phyloP scores from a whole-genome alignment of 2,113 vertebrate genomes.

The Podarcis muralis region DNA sequence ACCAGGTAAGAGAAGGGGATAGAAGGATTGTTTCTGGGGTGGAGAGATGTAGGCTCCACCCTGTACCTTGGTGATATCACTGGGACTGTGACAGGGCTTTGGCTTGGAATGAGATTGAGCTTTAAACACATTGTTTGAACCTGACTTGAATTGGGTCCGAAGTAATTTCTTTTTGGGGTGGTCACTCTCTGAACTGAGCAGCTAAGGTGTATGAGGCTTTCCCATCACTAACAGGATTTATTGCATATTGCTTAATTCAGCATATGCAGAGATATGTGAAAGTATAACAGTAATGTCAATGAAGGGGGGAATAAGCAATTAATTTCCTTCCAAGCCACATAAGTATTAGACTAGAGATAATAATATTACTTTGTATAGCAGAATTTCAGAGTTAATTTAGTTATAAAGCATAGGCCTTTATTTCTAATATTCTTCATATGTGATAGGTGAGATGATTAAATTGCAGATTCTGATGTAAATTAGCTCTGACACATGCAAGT shows the following conservation, averaged over 20 bases:
- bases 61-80: not conserved
- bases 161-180: not conserved
- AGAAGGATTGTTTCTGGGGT: not conserved
- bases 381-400: slow-evolving; percentile 71
- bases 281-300: slow-evolving; percentile 62
- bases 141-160: not conserved
- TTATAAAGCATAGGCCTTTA: slow-evolving; percentile 32
- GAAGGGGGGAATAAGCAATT: slow-evolving; percentile 64
- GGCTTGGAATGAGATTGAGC: not conserved
- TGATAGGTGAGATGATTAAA: slow-evolving; percentile 69
- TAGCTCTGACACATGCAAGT: slow-evolving; percentile 58
- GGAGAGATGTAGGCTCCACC: too few relatives aligned
- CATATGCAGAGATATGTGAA: slow-evolving; percentile 58
- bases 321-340: slow-evolving; percentile 72
- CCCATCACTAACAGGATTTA: not conserved
- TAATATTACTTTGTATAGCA: slow-evolving; percentile 63
- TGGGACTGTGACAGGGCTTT: not conserved
- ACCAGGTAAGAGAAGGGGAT: not conserved
- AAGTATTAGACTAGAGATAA: slow-evolving; percentile 69
- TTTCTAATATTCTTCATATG: slow-evolving; percentile 55
- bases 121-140: not conserved
- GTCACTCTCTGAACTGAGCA: not conserved
- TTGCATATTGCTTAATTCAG: slow-evolving; percentile 41
- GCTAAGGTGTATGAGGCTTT: too few relatives aligned
- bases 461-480: slow-evolving; percentile 69